Evolutionary conservation across 2,888 invertebrate species (phyloP), one percentile per base, ranked within the genome.

Genomic region (Tiphia femorata): DNA sequence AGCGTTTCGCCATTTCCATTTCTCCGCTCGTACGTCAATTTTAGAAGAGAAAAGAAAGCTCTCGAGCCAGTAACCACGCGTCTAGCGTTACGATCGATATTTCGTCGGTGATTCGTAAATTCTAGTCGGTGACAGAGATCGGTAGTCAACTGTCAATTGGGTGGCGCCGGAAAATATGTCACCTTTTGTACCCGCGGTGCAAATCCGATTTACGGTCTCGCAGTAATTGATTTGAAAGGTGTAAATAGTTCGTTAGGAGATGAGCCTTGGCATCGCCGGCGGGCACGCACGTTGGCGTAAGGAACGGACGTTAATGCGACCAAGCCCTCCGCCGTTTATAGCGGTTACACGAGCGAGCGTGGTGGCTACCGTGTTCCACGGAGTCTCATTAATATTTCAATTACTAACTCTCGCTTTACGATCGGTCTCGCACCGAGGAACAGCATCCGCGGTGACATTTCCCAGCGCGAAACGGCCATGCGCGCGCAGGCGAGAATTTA

Each of bases 301-400:
- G n/a, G 33, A 14, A 33, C n/a, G 33, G 33, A 33, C 33, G 33
- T 33, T 33, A 60, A 68, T 56, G 58, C 10, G 60, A 29, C 60
- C 63, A 38, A 61, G 70, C 61, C 59, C 40, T 58, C 52, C 43
- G 37, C 25, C 55, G 49, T 56, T 58, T 62, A 55, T 47, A 55
- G 38, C 51, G 35, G 44, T 29, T 47, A 44, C 54, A 49, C 37
- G 47, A 29, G 50, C 8, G 33, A 10, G 12, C 43, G 16, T 30
- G 33, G 21, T 16, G 19, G 49, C 58, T 60, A 52, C 58, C 47
- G 47, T 50, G 27, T 50, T 58, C 46, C n/a, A 29, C 17, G 19
- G 49, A 54, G 53, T 64, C 65, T 69, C 58, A 69, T 69, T 67
- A 69, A 67, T 67, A 69, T 69, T 69, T 69, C 66, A 69, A 69